Percentiles rank a stretch among this genome's conserved stretches.
phyloP scores from a whole-genome alignment of 2,113 vertebrate species.

The Fulica atra region DNA sequence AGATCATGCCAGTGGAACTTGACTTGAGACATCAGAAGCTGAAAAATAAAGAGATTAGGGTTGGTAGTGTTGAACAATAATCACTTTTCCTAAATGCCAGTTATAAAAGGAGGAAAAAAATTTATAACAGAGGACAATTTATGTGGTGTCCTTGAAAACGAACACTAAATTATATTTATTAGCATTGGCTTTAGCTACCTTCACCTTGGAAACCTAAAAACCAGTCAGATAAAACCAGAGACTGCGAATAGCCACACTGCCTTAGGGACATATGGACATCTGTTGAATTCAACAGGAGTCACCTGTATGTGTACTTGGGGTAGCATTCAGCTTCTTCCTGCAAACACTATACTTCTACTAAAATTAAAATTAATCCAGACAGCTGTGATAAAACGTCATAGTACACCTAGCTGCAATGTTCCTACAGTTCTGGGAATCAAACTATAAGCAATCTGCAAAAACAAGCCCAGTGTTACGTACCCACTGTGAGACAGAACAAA shows the following conservation, averaged over 20 bases:
- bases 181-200: neutral
- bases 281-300: neutral
- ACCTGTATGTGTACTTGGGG: neutral
- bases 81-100: neutral
- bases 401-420: neutral
- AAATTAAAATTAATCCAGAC: neutral
- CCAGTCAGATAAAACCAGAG: neutral
- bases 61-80: neutral
- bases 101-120: neutral
- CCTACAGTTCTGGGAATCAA: neutral
- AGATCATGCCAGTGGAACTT: neutral
- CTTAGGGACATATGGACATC: neutral
- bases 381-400: neutral
- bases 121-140: neutral
- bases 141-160: neutral
- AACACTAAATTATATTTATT: neutral
- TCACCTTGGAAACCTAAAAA: neutral
- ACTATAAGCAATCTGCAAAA: neutral
- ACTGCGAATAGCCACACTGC: neutral
- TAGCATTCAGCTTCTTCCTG: neutral
- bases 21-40: neutral
- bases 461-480: neutral
- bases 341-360: neutral
- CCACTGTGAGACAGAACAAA: neutral
- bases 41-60: neutral